Conservation (phyloP, 1,140 invertebrate species). For the Meloidogyne hapla region DNA sequence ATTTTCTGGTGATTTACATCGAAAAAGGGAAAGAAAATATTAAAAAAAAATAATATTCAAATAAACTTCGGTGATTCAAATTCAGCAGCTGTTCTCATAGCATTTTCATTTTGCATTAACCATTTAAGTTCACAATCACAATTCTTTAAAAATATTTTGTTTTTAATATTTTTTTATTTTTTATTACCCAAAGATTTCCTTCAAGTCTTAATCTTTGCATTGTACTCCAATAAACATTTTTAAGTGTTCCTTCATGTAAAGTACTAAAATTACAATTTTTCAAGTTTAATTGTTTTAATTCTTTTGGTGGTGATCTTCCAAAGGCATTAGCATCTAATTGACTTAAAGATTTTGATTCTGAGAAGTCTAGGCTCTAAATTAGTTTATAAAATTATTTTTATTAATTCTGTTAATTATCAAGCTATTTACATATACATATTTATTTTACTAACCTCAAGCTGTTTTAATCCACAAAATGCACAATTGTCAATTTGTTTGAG, state of each 20-base stretch:
- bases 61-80: not conserved
- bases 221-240: slow-evolving; percentile 10
- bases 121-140: slow-evolving; percentile 20
- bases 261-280: slow-evolving; percentile 22
- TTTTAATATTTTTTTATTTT: not conserved
- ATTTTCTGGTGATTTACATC: slow-evolving; percentile 17
- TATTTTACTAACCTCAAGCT: slow-evolving; percentile 13
- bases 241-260: slow-evolving; percentile 17
- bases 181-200: slow-evolving; percentile 32
- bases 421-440: not conserved
- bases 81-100: slow-evolving; percentile 8
- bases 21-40: not conserved
- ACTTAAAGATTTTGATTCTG: slow-evolving; percentile 8
- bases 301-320: slow-evolving; percentile 11
- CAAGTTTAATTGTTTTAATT: slow-evolving; percentile 14
- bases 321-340: slow-evolving; percentile 19
- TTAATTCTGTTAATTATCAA: no score
- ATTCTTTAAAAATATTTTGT: not conserved
- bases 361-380: slow-evolving; percentile 26
- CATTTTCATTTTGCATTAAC: slow-evolving; percentile 15
- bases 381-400: no score
- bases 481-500: slow-evolving; percentile 8
- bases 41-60: not conserved
- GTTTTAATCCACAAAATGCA: slow-evolving; percentile 24
- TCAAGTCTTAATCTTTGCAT: not conserved